Base-by-base conservation (phyloP, 2,113 vertebrate genomes). In the Xenopus laevis region DNA sequence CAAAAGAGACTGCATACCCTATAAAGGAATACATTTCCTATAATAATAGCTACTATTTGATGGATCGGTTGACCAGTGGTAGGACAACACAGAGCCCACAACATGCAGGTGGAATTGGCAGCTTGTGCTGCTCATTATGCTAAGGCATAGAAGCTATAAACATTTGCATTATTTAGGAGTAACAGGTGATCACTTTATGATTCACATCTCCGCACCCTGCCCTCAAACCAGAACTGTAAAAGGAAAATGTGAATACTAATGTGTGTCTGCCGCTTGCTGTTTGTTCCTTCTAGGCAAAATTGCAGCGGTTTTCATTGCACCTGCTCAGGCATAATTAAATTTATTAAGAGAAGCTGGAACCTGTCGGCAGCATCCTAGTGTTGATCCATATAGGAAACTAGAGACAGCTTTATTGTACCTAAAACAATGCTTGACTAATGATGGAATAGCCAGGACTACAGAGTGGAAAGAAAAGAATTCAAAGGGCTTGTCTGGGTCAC, bases 131-230 rank as follows among this genome's bases (percentile, higher is more conserved):
- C 16, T 55, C 59, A 62, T 55, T 70, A 46, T 57, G 40, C 33
- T 33, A 11, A 47, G 4, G 10, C 59, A 23, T 13, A 46, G 21
- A 70, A 64, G 23, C 3, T 63, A 33, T 62, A 45, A 55, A 55
- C 47, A 57, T 46, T 23, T 77, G 74, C 66, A 77, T 77, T 70
- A 77, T 77, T 77, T 77, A 77, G 52, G n/a, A 70, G 74, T 55
- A 23, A 65, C 74, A 77, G 74, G 18, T 77, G 66, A 76, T 69
- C 47, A 64, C 17, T 21, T 58, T 23, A 64, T 76, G 30, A 77
- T 21, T 70, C 74, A 64, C 63, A 10, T 57, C 8, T 27, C 67
- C 47, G n/a, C 67, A 11, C 74, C 74, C 66, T 77, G 74, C 74
- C 74, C 74, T 70, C 30, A 70, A 68, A 76, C 73, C 61, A 77